Evolutionary conservation across 2,797 vertebrate species (phyloP).

Genomic region (Acestrorhynchus altus): DNA sequence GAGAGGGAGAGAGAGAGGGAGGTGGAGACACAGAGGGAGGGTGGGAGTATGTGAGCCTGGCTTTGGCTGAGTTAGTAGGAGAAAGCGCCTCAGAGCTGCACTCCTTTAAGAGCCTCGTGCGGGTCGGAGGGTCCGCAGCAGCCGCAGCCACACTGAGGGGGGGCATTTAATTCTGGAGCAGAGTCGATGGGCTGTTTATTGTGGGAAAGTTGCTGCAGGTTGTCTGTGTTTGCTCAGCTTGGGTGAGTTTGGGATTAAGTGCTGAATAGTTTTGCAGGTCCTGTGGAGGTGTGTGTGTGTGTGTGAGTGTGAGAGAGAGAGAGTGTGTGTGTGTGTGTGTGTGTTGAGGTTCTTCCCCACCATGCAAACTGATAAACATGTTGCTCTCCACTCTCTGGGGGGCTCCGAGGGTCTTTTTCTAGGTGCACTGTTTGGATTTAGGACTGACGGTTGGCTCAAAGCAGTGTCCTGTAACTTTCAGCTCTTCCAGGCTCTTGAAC

Average conservation of each 20-base stretch:
- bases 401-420: too few species aligned
- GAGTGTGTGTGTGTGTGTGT: not conserved
- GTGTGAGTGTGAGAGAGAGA: not conserved
- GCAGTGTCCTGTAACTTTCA: not conserved
- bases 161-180: not conserved
- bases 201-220: not conserved
- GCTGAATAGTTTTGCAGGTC: not conserved
- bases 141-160: not conserved
- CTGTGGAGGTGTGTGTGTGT: not conserved
- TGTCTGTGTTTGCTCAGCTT: not conserved
- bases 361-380: too few species aligned
- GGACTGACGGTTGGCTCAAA: not conserved
- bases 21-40: not conserved
- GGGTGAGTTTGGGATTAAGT: not conserved
- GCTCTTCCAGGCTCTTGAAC: not conserved
- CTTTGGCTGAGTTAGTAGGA: conserved; percentile 16
- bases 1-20: conserved; percentile 23
- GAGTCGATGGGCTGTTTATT: not conserved
- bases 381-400: not conserved
- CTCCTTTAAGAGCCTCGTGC: not conserved
- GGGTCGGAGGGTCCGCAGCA: not conserved
- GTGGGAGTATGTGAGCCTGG: not conserved
- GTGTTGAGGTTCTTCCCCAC: too few species aligned
- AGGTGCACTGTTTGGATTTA: too few species aligned
- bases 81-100: not conserved